Conservation (phyloP, 2,113 vertebrate genomes). For the Formicarius rufipectus region DNA sequence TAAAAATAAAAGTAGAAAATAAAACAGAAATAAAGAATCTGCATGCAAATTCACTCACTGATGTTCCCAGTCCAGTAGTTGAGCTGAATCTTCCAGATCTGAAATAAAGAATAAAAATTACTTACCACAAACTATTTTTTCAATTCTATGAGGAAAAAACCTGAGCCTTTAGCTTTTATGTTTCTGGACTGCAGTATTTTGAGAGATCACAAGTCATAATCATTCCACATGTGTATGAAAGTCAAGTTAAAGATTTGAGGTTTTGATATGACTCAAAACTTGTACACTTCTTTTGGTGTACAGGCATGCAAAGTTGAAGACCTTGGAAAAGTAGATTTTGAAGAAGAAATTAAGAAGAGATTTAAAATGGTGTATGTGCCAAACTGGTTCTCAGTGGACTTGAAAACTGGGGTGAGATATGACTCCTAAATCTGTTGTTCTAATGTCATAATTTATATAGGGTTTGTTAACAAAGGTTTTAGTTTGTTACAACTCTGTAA, state of each 20-base stretch:
- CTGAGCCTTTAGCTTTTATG: not conserved
- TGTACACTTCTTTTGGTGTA: not conserved
- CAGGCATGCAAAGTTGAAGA: constrained; percentile 98
- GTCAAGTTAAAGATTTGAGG: not conserved
- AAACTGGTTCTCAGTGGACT: constrained; percentile 99
- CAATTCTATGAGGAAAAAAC: not conserved
- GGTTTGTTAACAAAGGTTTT: not conserved
- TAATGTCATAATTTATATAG: not conserved
- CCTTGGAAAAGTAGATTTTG: constrained; percentile 96
- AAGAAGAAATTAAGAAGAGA: constrained; percentile 97
- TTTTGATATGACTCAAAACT: not conserved
- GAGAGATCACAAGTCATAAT: rapidly evolving
- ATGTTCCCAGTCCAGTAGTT: not conserved
- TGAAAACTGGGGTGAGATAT: constrained; percentile 95
- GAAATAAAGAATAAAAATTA: not conserved
- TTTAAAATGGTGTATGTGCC: constrained; percentile 99
- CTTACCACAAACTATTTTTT: not conserved
- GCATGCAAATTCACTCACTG: not conserved
- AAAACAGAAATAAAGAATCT: not conserved
- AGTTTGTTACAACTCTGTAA: not conserved
- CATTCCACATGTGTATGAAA: not conserved
- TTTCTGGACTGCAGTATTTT: not conserved
- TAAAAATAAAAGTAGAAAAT: not conserved
- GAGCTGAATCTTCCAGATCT: not conserved
- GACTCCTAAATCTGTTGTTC: not conserved